Percentiles rank a stretch among this genome's conserved stretches.
Conservation (phyloP, 2,888 invertebrate genomes). For the Tinea trinotella region DNA sequence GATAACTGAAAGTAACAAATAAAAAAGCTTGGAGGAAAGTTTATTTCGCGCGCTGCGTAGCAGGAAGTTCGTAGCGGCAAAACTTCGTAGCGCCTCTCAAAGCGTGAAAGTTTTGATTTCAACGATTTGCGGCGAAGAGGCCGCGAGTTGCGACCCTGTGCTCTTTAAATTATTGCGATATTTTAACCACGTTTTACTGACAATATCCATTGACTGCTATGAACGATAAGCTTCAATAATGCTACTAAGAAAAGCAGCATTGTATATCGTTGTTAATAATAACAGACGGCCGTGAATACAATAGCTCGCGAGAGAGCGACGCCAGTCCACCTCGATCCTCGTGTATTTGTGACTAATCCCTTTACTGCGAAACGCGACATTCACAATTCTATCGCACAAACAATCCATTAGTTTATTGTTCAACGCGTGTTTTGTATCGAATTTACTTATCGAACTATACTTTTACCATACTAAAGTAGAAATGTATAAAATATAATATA, state of each 20-base stretch:
- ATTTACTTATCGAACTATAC: too few relatives aligned
- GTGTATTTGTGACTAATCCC: conserved; percentile 42
- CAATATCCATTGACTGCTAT: neutral
- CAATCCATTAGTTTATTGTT: neutral
- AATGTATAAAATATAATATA: too few relatives aligned
- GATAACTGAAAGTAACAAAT: conserved; percentile 68
- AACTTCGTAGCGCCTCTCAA: conserved; percentile 72
- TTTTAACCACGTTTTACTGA: neutral
- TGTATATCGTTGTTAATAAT: conserved; percentile 29
- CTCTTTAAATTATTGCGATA: conserved; percentile 30
- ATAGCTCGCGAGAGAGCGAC: conserved; percentile 62
- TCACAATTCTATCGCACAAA: neutral
- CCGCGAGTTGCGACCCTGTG: conserved; percentile 57
- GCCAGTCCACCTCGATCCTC: conserved; percentile 55
- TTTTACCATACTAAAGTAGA: too few relatives aligned
- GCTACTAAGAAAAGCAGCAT: conserved; percentile 28
- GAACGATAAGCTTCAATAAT: neutral
- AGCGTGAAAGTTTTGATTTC: conserved; percentile 74
- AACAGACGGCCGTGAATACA: neutral
- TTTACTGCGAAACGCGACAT: conserved; percentile 41
- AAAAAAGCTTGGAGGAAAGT: conserved; percentile 69
- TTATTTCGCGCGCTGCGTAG: conserved; percentile 65
- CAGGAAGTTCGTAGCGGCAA: conserved; percentile 72
- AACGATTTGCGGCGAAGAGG: conserved; percentile 69
- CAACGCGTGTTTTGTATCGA: neutral